These are phyloP conservation scores for Ammodytes marinus DNA, from an alignment of 2,113 vertebrate genomes.

Conservation along the genomic window DNA sequence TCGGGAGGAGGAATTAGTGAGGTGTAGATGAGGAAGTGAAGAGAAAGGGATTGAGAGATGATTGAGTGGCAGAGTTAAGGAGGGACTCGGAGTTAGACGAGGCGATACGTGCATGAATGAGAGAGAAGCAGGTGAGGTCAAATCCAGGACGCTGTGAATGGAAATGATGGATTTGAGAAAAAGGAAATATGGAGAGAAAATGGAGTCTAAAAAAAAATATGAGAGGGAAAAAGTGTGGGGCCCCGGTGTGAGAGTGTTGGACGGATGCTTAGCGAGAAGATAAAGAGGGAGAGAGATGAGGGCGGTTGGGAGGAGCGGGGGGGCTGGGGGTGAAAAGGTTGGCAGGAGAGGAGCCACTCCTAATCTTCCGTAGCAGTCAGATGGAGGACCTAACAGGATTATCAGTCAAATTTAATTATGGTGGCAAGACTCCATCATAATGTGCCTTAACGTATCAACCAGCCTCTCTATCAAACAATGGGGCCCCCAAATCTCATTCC, in stretches of 20 bases:
- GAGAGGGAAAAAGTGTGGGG: slow-evolving; percentile 52
- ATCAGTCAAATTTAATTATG: slow-evolving; percentile 82
- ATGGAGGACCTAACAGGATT: slow-evolving; percentile 80
- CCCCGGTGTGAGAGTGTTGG: slow-evolving; percentile 47
- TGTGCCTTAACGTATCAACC: slow-evolving; percentile 69
- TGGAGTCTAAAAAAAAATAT: slow-evolving; percentile 52
- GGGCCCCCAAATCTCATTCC: slow-evolving; percentile 50
- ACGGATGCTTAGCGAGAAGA: slow-evolving; percentile 69
- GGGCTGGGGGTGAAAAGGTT: slow-evolving; percentile 50
- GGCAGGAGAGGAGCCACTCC: slow-evolving; percentile 67
- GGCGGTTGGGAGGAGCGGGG: not conserved
- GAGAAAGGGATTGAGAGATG: slow-evolving; percentile 53
- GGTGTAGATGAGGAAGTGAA: slow-evolving; percentile 25
- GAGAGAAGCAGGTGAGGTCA: slow-evolving; percentile 65
- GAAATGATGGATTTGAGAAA: slow-evolving; percentile 76
- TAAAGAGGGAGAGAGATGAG: slow-evolving; percentile 56
- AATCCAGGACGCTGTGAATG: slow-evolving; percentile 59
- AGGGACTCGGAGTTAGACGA: slow-evolving; percentile 49
- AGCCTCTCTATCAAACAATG: slow-evolving; percentile 68
- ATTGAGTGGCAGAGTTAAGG: slow-evolving; percentile 60
- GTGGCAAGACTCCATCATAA: slow-evolving; percentile 72
- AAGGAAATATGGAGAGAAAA: slow-evolving; percentile 60
- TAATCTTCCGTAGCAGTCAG: slow-evolving; percentile 75
- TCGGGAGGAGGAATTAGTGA: slow-evolving; percentile 63
- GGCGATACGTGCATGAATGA: slow-evolving; percentile 54